Conservation (phyloP, 2,797 vertebrate species). For the Danio aesculapii region DNA sequence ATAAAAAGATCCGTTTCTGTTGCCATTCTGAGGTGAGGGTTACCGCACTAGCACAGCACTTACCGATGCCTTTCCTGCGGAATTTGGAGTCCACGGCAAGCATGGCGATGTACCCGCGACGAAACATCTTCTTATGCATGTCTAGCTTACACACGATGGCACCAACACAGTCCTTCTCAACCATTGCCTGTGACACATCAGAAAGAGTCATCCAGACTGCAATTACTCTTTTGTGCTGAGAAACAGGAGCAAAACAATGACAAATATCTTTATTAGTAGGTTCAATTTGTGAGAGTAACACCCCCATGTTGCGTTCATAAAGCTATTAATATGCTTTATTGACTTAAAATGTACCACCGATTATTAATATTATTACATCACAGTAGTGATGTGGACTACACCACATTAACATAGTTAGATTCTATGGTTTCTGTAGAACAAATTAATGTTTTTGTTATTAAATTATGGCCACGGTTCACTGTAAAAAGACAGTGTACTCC, state of each 20-base stretch:
- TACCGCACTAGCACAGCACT: slow-evolving; percentile 62
- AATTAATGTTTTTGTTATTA: not conserved
- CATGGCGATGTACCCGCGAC: slow-evolving; percentile 99
- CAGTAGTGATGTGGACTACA: too few relatives aligned
- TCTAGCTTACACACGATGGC: slow-evolving; percentile 99
- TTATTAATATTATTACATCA: too few relatives aligned
- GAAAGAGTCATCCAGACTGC: not conserved
- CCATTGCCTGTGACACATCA: slow-evolving; percentile 88
- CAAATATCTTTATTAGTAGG: slow-evolving; percentile 1
- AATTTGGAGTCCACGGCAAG: slow-evolving; percentile 99
- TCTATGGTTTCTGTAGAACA: not conserved
- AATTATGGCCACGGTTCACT: not conserved
- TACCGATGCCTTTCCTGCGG: slow-evolving; percentile 99
- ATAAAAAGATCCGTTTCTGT: slow-evolving; percentile 39
- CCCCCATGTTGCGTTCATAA: not conserved
- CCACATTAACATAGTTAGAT: not conserved
- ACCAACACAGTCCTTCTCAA: slow-evolving; percentile 98
- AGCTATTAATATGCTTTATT: not conserved
- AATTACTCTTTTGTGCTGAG: not conserved
- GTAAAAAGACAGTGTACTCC: not conserved
- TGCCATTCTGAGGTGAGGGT: slow-evolving; percentile 20
- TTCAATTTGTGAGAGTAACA: not conserved
- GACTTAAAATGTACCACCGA: not conserved
- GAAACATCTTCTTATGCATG: slow-evolving; percentile 99
- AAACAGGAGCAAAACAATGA: slow-evolving; percentile 17